A percentile compares a stretch with the other conserved stretches of the same genome.
Conservation (phyloP, 1,140 invertebrate genomes). For the Hyles euphorbiae region DNA sequence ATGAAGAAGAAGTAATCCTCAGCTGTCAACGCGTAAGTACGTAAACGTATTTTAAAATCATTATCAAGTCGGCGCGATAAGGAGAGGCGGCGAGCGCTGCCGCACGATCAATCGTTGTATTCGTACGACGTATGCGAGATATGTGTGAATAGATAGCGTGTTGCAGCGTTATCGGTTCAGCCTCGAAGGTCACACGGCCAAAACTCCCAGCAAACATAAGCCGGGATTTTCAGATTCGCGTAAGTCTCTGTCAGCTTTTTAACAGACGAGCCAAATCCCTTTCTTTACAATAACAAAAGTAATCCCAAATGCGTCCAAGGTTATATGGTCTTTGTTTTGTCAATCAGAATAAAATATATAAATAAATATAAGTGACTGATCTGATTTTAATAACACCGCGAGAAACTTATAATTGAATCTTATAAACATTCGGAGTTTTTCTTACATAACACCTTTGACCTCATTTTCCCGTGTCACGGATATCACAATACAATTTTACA, state of each 20-base stretch:
- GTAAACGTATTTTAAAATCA: slow-evolving; percentile 62
- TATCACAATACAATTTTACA: too few relatives aligned
- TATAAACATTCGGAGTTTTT: too few relatives aligned
- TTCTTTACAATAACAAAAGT: not conserved
- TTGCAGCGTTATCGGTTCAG: slow-evolving; percentile 47
- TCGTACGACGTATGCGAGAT: slow-evolving; percentile 37
- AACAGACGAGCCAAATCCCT: slow-evolving; percentile 11
- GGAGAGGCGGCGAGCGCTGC: slow-evolving; percentile 28
- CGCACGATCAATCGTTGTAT: slow-evolving; percentile 54
- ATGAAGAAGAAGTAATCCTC: slow-evolving; percentile 32
- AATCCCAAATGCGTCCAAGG: not conserved
- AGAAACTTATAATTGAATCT: too few relatives aligned
- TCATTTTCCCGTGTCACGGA: too few relatives aligned
- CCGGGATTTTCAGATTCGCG: slow-evolving; percentile 39
- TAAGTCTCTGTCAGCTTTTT: slow-evolving; percentile 20
- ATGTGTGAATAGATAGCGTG: slow-evolving; percentile 43
- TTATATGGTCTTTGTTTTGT: not conserved
- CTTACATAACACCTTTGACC: too few relatives aligned
- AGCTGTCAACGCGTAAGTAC: slow-evolving; percentile 45
- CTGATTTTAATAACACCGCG: too few relatives aligned
- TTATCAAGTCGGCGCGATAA: slow-evolving; percentile 60
- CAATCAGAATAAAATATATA: not conserved
- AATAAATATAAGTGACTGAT: too few relatives aligned
- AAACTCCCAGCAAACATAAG: slow-evolving; percentile 34
- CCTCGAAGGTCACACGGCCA: slow-evolving; percentile 42